Evolutionary conservation across 2,113 vertebrate species (phyloP).

Genomic region (Lagopus muta): DNA sequence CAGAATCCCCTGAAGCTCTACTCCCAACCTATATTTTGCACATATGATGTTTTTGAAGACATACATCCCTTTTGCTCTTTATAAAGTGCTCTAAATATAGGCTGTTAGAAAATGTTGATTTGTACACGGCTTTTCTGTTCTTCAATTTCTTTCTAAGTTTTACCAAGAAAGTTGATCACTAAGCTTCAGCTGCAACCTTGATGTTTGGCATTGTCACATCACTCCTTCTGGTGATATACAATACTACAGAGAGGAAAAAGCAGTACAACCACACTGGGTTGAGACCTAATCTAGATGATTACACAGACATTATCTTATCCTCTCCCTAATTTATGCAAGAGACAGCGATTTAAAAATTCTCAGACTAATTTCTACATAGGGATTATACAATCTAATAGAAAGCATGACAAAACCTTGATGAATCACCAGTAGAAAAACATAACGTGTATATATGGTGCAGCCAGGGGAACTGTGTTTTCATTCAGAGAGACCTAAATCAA

Average conservation of each 20-base stretch:
- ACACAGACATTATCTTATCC: background rate
- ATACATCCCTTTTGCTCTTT: background rate
- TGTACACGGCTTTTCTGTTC: background rate
- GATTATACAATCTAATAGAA: background rate
- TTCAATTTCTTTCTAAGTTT: background rate
- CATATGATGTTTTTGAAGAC: background rate
- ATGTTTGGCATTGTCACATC: background rate
- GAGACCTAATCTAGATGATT: background rate
- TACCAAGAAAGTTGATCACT: background rate
- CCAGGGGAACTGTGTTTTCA: background rate
- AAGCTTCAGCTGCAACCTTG: background rate
- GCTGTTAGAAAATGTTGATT: background rate
- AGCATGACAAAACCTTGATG: background rate
- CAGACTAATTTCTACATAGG: background rate
- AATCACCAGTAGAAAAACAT: background rate
- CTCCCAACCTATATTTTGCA: background rate
- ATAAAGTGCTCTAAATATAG: background rate
- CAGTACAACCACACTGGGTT: background rate
- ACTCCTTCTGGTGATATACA: background rate
- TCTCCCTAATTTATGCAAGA: background rate
- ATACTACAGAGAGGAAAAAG: background rate
- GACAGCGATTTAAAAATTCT: background rate
- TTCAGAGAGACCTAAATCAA: background rate
- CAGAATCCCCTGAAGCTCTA: background rate
- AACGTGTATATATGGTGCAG: background rate